Evolutionary conservation across 1,140 invertebrate species (phyloP).

Genomic region (Aphelenchoides besseyi): DNA sequence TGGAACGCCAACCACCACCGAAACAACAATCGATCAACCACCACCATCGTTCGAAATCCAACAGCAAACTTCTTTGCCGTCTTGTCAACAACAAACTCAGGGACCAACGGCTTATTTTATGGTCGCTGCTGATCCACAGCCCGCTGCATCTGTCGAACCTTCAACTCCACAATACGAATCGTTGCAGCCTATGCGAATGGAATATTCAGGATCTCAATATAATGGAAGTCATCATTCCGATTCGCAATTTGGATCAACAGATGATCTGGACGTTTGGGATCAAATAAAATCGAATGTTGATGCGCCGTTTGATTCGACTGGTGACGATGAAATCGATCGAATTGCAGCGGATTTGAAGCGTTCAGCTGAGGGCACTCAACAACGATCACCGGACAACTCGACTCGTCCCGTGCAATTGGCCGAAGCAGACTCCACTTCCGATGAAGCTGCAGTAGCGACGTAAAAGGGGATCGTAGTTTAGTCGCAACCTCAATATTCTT

Average conservation of each 20-base stretch:
- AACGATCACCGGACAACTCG: not conserved
- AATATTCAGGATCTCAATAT: not conserved
- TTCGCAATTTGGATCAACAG: not conserved
- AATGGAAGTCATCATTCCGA: not conserved
- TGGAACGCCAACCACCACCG: not conserved
- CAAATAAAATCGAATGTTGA: slow-evolving; percentile 11
- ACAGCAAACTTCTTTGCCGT: not conserved
- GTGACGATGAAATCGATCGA: not conserved
- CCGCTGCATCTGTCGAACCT: not conserved
- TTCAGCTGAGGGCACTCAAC: not conserved
- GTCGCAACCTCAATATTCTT: too few relatives aligned
- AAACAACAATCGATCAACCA: too few relatives aligned
- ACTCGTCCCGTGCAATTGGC: not conserved
- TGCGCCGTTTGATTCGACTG: not conserved
- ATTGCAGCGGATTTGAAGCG: slow-evolving; percentile 17
- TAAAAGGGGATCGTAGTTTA: not conserved
- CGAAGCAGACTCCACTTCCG: not conserved
- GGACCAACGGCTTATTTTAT: too few relatives aligned
- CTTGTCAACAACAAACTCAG: too few relatives aligned
- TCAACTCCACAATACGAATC: slow-evolving; percentile 16
- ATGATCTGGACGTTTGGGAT: slow-evolving; percentile 17
- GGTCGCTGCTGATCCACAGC: too few relatives aligned
- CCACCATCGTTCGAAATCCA: not conserved
- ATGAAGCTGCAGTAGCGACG: not conserved
- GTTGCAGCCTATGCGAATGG: slow-evolving; percentile 16